These are phyloP conservation scores for Tragulus kanchil DNA, from an alignment of 2,113 vertebrate genomes.

Conservation along the genomic window DNA sequence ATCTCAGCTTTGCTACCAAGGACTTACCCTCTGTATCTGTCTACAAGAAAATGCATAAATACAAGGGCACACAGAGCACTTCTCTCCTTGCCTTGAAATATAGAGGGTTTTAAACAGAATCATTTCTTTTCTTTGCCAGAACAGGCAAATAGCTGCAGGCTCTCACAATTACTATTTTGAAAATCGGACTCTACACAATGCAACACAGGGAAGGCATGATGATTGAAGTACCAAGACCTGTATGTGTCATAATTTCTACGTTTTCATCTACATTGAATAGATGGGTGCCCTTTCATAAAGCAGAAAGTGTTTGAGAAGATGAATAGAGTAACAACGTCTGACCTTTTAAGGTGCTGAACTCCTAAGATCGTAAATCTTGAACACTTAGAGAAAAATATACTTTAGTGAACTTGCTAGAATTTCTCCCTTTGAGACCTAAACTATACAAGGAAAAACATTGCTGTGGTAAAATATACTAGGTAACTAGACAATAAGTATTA, in stretches of 20 bases:
- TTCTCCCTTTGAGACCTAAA: constrained; percentile 49
- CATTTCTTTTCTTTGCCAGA: constrained; percentile 30
- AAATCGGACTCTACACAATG: constrained; percentile 8
- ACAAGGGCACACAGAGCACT: neutral
- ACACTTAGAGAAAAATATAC: constrained; percentile 16
- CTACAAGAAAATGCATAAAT: neutral
- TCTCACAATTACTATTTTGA: constrained; percentile 57
- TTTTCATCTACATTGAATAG: constrained; percentile 42
- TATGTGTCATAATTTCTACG: constrained; percentile 54
- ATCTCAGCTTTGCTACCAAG: neutral
- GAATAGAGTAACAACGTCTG: constrained; percentile 45
- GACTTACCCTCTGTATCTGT: neutral
- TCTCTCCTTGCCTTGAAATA: constrained; percentile 31
- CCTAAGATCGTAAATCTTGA: constrained; percentile 65
- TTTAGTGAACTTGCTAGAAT: constrained; percentile 64
- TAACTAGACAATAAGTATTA: neutral
- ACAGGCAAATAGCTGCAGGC: constrained; percentile 46
- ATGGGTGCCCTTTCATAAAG: constrained; percentile 72
- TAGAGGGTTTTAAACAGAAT: neutral
- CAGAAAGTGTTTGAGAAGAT: constrained; percentile 73
- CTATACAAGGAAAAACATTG: constrained; percentile 35
- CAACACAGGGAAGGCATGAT: neutral
- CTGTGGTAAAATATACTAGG: constrained; percentile 11
- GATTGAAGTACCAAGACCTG: constrained; percentile 37
- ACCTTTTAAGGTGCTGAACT: constrained; percentile 79